A percentile compares a stretch with the other conserved stretches of the same genome.
Conservation (phyloP, 2,888 invertebrate species). For the Nysson spinosus region DNA sequence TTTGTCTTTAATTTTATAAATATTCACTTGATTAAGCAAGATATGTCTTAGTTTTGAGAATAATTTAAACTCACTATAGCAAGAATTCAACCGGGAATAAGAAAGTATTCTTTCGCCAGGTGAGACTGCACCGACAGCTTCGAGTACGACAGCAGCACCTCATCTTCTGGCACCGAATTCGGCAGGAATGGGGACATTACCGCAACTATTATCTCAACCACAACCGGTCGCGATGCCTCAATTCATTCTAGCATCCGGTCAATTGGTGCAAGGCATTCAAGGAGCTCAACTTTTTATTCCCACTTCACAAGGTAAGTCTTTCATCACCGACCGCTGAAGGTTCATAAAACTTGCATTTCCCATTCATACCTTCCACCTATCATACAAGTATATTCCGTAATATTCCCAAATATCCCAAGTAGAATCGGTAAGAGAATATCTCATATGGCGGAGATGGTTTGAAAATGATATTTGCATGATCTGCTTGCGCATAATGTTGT, state of each 20-base stretch:
- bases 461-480: constrained; percentile 50
- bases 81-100: neutral
- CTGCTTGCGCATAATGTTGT: constrained; percentile 72
- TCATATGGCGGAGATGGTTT: too few species aligned
- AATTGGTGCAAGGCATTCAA: constrained; percentile 94
- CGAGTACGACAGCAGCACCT: constrained; percentile 73
- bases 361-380: too few species aligned
- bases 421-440: too few species aligned
- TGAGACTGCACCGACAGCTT: constrained; percentile 74
- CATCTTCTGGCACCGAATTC: constrained; percentile 73
- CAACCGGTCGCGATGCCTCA: constrained; percentile 90
- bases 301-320: constrained; percentile 90
- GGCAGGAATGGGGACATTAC: constrained; percentile 81
- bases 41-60: too few species aligned
- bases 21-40: too few species aligned
- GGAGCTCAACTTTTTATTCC: constrained; percentile 96
- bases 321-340: too few species aligned
- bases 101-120: constrained; percentile 49
- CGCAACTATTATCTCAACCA: constrained; percentile 80
- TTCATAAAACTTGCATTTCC: too few species aligned
- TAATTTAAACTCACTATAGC: too few species aligned
- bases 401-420: too few species aligned
- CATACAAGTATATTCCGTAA: too few species aligned
- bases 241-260: constrained; percentile 93
- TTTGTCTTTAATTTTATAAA: too few species aligned